These are phyloP conservation scores for Microcebus griseorufus DNA, from an alignment of 2,113 vertebrate genomes.

Conservation along the genomic window DNA sequence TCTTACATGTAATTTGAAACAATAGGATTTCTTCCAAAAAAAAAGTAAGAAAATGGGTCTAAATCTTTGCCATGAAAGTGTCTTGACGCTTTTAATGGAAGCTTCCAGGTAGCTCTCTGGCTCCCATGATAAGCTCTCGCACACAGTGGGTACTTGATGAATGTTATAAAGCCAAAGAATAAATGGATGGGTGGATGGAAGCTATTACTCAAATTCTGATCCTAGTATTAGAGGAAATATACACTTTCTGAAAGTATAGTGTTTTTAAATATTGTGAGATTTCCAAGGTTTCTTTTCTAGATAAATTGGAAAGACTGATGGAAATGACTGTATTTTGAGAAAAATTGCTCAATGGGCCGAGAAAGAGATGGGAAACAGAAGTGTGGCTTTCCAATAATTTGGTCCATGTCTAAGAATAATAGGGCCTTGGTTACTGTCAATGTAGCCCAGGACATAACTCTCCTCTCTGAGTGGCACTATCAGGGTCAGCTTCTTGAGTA, in stretches of 20 bases:
- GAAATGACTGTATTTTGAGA: background rate
- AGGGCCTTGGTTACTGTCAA: background rate
- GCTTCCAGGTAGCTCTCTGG: background rate
- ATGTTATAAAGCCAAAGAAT: background rate
- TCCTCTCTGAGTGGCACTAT: background rate
- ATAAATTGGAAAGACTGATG: background rate
- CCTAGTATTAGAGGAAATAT: background rate
- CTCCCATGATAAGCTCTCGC: background rate
- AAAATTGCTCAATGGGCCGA: background rate
- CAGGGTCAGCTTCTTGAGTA: background rate
- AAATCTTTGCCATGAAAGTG: background rate
- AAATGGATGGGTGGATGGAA: background rate
- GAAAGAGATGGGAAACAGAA: background rate
- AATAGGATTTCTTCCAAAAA: background rate
- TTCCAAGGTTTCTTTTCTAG: background rate
- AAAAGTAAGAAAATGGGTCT: background rate
- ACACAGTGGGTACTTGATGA: background rate
- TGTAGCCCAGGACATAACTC: background rate
- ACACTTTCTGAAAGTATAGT: background rate
- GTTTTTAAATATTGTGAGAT: background rate
- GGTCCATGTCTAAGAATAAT: background rate
- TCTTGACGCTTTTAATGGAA: background rate
- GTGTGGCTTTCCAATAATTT: background rate
- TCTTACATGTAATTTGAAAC: background rate
- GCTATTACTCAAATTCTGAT: background rate